Evolutionary conservation across 35 echinoderm and acorn worm genomes (phyloP).

Genomic region (Ophiothrix spiculata): DNA sequence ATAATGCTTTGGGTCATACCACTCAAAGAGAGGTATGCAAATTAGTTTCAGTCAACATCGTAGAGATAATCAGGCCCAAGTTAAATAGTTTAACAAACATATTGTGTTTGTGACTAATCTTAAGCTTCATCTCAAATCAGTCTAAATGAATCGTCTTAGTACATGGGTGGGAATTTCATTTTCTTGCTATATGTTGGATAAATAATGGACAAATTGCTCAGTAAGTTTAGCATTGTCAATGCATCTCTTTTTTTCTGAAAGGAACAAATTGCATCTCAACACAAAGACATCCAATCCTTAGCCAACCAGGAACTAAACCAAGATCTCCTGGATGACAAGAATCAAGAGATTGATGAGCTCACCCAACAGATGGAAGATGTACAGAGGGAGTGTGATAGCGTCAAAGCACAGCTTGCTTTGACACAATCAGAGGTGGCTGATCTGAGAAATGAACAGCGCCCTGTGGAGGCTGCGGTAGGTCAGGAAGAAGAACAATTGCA

Average conservation of each 20-base stretch:
- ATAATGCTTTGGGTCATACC: too few species aligned
- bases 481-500: constrained; percentile 19
- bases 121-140: too few species aligned
- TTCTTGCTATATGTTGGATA: too few species aligned
- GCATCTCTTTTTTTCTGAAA: background rate
- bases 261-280: constrained; percentile 24
- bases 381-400: constrained; percentile 18
- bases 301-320: constrained; percentile 14
- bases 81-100: too few species aligned
- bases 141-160: too few species aligned
- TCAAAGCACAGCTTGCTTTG: background rate
- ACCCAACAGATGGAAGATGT: constrained; percentile 43
- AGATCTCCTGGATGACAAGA: constrained; percentile 83
- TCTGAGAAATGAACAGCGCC: constrained; percentile 30
- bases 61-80: too few species aligned
- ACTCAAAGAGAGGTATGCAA: too few species aligned
- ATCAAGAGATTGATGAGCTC: constrained; percentile 86
- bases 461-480: constrained; percentile 29
- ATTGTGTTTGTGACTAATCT: too few species aligned
- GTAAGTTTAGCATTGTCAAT: too few species aligned
- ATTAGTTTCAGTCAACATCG: too few species aligned
- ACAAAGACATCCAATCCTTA: background rate
- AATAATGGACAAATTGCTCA: too few species aligned
- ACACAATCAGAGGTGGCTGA: constrained; percentile 2
- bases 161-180: too few species aligned